Evolutionary conservation across 2,797 vertebrate genomes (phyloP), one percentile per base, ranked within the genome.

Genomic region (Caiman crocodilus): DNA sequence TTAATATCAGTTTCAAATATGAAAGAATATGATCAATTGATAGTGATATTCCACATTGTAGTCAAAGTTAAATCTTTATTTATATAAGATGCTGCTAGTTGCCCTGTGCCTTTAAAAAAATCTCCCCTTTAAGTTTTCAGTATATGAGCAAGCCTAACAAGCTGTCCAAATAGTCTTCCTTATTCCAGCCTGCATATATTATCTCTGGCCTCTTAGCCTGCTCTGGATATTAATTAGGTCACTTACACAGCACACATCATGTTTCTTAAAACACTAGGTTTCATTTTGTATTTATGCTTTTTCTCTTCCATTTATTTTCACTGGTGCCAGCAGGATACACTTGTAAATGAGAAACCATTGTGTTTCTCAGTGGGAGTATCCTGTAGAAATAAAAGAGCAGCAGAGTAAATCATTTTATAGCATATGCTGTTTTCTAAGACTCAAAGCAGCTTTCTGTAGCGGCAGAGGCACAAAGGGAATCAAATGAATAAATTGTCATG

Each of bases 391-490:
- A 85, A 94, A 94, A 96, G 95, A 94, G 85, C 82, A 94, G 77
- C 87, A 88, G 94, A 94, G 90, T 94, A 96, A 96, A 93, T 96
- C 28, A 94, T 92, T 96, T 97, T 91, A 90, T 76, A 95, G 76
- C 85, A 42, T 90, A 94, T 94, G 86, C 82, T 91, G 71, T 94
- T 76, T 79, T 92, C 88, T 94, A 88, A 96, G 79, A 75, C 87
- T 94, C 90, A 58, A 88, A 95, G 81, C 95, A 6, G 57, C 77
- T 89, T 95, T 94, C 93, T 84, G 32, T 92, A 90, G 91, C 82
- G 94, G 86, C 82, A 87, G 85, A 95, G 76, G 79, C 85, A 93
- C 84, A 93, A 94, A 93, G 91, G 83, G 87, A 94, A 91, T 88
- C 87, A 96, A 91, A 91, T 94, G 42, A 95, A 88, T 96, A 91